These are phyloP conservation scores for Wasmannia auropunctata DNA, from an alignment of 1,140 invertebrate species.

Conservation along the genomic window DNA sequence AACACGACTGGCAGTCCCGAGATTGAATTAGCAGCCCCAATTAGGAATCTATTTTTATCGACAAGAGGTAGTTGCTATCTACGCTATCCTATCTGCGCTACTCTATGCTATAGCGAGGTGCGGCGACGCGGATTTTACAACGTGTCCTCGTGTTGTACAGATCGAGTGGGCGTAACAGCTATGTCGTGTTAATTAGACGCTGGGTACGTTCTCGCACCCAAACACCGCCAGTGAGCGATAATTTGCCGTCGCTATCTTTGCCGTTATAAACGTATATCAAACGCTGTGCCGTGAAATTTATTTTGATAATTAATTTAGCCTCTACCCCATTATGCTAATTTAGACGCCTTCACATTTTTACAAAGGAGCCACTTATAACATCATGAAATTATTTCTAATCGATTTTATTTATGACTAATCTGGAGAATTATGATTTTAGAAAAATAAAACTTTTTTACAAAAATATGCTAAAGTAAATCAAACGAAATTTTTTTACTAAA, in stretches of 20 bases:
- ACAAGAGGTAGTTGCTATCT: neutral
- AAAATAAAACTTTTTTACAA: neutral
- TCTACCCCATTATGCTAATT: neutral
- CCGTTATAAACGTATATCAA: conserved; percentile 14
- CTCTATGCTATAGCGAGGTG: neutral
- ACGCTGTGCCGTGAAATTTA: neutral
- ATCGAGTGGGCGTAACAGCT: conserved; percentile 54
- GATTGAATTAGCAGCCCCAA: conserved; percentile 6
- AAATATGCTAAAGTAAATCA: neutral
- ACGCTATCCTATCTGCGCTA: neutral
- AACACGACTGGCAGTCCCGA: neutral
- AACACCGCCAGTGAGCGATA: conserved; percentile 15
- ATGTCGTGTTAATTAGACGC: conserved; percentile 55
- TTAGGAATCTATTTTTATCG: conserved; percentile 40
- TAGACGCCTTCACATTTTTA: neutral
- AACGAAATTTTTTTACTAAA: neutral
- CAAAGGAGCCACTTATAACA: neutral
- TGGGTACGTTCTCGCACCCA: conserved; percentile 44
- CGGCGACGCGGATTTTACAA: conserved; percentile 34
- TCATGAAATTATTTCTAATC: conserved; percentile 1
- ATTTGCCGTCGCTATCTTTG: conserved; percentile 41
- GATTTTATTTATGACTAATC: neutral
- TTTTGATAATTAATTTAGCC: neutral
- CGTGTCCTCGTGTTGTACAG: conserved; percentile 44
- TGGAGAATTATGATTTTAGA: neutral